phyloP scores from a whole-genome alignment of 2,888 invertebrate species.

The Machimus rusticus region DNA sequence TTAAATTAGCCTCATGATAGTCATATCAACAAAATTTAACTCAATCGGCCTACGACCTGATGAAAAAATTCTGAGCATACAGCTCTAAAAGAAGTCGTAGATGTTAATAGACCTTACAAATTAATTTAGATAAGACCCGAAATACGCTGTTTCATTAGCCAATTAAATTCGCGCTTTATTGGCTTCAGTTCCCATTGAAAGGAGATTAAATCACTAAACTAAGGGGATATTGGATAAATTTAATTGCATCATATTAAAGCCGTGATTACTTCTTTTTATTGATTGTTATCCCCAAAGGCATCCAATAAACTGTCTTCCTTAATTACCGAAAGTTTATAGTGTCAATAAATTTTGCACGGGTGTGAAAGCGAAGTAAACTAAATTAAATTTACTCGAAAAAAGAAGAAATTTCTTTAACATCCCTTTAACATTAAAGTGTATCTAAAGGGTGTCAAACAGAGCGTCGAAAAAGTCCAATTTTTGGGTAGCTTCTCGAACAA shows the following conservation, averaged over 20 bases:
- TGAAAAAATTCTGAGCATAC: background rate
- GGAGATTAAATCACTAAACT: conserved; percentile 6
- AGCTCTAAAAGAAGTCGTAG: background rate
- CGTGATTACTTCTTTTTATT: background rate
- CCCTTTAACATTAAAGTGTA: background rate
- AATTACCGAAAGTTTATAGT: background rate
- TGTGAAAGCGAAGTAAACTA: background rate
- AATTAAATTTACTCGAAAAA: background rate
- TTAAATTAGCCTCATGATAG: no score
- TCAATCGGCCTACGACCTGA: background rate
- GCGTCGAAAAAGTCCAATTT: background rate
- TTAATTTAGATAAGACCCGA: background rate
- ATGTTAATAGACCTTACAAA: background rate
- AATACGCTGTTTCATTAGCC: conserved; percentile 2
- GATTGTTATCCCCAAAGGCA: background rate
- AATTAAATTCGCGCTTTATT: conserved; percentile 28
- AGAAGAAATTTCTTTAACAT: background rate
- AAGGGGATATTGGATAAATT: conserved; percentile 1
- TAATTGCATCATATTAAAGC: conserved; percentile 20
- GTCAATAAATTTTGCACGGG: background rate
- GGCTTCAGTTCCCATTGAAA: background rate
- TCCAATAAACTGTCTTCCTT: background rate
- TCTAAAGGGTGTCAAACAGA: background rate
- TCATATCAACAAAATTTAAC: no score
- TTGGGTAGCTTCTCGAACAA: background rate